phyloP scores from a whole-genome alignment of 2,113 vertebrate species.

The Oryzias javanicus region DNA sequence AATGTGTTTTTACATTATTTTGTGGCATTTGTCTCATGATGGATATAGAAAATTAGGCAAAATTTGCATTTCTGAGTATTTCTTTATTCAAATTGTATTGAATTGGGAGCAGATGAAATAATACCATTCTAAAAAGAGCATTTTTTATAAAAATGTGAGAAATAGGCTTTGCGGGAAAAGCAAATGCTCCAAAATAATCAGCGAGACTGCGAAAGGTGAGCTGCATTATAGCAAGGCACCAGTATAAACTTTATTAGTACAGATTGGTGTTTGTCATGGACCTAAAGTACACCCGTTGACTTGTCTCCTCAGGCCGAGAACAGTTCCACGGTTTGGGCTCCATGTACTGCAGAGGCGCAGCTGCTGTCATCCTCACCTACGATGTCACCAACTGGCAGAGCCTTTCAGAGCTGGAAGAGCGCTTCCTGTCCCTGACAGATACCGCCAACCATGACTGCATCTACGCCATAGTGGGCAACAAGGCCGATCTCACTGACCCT shows the following conservation, averaged over 20 bases:
- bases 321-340: conserved; percentile 97
- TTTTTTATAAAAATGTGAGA: too few species aligned
- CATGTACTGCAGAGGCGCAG: conserved; percentile 93
- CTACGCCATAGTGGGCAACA: conserved; percentile 92
- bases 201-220: too few species aligned
- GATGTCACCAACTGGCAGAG: conserved; percentile 91
- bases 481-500: conserved; percentile 85
- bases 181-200: too few species aligned
- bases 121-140: too few species aligned
- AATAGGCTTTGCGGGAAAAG: too few species aligned
- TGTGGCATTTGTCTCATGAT: too few species aligned
- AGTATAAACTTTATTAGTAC: neutral
- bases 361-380: conserved; percentile 90
- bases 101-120: too few species aligned
- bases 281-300: neutral
- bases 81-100: too few species aligned
- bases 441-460: conserved; percentile 90
- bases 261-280: neutral
- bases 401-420: conserved; percentile 89
- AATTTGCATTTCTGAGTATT: too few species aligned
- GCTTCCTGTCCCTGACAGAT: conserved; percentile 92
- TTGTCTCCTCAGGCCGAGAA: conserved; percentile 83
- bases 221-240: too few species aligned
- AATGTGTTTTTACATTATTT: too few species aligned
- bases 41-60: too few species aligned